Percentiles rank a stretch among this genome's conserved stretches.
Evolutionary conservation across 2,113 vertebrate species (phyloP).

Genomic region (Arenaria interpres): DNA sequence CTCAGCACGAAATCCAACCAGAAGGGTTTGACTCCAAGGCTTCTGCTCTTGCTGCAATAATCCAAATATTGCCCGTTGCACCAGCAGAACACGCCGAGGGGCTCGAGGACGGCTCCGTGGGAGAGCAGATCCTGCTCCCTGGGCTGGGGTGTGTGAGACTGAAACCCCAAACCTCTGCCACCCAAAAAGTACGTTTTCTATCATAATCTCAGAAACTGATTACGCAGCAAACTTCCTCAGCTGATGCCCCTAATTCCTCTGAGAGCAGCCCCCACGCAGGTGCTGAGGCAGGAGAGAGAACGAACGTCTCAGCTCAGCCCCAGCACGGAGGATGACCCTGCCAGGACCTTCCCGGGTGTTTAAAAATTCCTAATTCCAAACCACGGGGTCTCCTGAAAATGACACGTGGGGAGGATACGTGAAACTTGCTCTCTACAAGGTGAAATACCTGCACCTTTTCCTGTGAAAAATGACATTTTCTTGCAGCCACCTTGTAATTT

Average conservation of each 20-base stretch:
- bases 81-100: background rate
- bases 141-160: background rate
- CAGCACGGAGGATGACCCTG: background rate
- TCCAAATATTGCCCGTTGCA: background rate
- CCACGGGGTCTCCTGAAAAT: background rate
- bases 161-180: background rate
- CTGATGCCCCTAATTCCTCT: background rate
- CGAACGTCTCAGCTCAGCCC: background rate
- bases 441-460: background rate
- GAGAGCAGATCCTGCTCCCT: background rate
- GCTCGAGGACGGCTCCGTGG: no score
- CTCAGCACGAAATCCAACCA: rapidly evolving
- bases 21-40: background rate
- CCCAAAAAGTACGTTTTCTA: background rate
- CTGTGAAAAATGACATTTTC: background rate
- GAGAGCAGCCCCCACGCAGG: background rate
- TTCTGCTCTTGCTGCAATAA: background rate
- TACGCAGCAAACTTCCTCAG: background rate
- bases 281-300: background rate
- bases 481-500: background rate
- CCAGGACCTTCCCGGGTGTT: background rate
- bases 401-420: background rate
- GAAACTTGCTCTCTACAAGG: background rate
- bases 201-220: background rate
- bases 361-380: background rate